Evolutionary conservation across 2,113 vertebrate species (phyloP), one percentile per base, ranked within the genome.

Genomic region (Anhinga rufa): DNA sequence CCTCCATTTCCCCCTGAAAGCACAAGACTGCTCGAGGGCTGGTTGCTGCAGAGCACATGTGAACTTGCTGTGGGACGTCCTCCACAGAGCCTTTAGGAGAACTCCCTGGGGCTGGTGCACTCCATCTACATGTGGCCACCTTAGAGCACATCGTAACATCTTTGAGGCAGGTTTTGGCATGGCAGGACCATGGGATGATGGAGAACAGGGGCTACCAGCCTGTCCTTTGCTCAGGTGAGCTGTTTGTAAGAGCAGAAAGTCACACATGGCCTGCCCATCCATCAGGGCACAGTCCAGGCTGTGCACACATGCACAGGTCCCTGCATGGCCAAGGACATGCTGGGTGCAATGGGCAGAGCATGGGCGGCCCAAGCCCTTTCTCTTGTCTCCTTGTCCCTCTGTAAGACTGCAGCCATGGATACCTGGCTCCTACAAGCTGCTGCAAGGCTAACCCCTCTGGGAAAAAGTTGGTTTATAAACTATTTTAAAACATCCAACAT

Each of bases 41-140:
- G 55, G 22, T 9, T 61, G n/a, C 40, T 54, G 58, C 40, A 46
- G 24, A 40, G 28, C n/a, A 44, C 0, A 0, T 9, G 8, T 17
- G 62, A 79, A 38, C 7, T 40, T 46, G 60, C 66, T 46, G 25
- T 3, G 4, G 32, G 64, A 44, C 32, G 24, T 48, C 40, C 46
- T 81, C 25, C 51, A 49, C 38, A 31, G 38, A 52, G 32, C 36
- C 55, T 42, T 46, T 16, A 18, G 44, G 60, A 72, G 46, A 9
- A 68, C 8, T 14, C 3, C 25, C 42, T 46, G 16, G 29, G 58
- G 34, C 29, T 86, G 48, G 15, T 18, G n/a, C 4, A 8, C 31
- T 14, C 46, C 46, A 5, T 26, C 19, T 31, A 49, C 17, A 4
- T 21, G 24, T 17, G 44, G 14, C 62, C 51, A 70, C 20, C 51